Conservation (phyloP, 2,797 vertebrate genomes). For the Champsocephalus gunnari region DNA sequence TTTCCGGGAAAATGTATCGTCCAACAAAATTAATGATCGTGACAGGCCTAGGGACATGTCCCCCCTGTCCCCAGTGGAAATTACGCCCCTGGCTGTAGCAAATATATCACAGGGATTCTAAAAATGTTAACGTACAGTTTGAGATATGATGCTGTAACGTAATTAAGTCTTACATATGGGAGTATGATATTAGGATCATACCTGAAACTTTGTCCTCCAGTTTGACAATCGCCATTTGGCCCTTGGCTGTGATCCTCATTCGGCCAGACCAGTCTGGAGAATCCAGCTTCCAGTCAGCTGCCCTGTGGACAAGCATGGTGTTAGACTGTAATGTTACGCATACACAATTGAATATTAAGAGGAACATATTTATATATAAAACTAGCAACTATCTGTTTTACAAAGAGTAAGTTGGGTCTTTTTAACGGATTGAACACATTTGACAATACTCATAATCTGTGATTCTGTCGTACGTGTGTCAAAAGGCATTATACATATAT, state of each 20-base stretch:
- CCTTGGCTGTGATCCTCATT: slow-evolving; percentile 93
- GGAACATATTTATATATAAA: not conserved
- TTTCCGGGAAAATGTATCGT: too few species aligned
- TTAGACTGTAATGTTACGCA: not conserved
- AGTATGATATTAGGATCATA: slow-evolving; percentile 45
- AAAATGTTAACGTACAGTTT: not conserved
- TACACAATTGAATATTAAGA: too few species aligned
- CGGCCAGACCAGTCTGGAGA: slow-evolving; percentile 93
- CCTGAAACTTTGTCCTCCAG: slow-evolving; percentile 95
- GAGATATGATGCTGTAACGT: not conserved
- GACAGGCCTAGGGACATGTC: too few species aligned
- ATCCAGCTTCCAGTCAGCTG: slow-evolving; percentile 97
- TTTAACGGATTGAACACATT: not conserved
- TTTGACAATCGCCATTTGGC: slow-evolving; percentile 92
- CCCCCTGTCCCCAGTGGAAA: too few species aligned
- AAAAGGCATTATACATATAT: not conserved
- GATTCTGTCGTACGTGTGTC: not conserved
- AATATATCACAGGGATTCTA: not conserved
- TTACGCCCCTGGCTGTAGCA: not conserved
- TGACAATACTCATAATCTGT: not conserved
- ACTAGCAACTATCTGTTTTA: not conserved
- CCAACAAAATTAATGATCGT: too few species aligned
- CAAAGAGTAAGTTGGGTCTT: not conserved
- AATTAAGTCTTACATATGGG: not conserved
- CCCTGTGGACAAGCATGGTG: slow-evolving; percentile 77